Base-by-base conservation (phyloP, 2,113 vertebrate genomes). In the Panthera leo region DNA sequence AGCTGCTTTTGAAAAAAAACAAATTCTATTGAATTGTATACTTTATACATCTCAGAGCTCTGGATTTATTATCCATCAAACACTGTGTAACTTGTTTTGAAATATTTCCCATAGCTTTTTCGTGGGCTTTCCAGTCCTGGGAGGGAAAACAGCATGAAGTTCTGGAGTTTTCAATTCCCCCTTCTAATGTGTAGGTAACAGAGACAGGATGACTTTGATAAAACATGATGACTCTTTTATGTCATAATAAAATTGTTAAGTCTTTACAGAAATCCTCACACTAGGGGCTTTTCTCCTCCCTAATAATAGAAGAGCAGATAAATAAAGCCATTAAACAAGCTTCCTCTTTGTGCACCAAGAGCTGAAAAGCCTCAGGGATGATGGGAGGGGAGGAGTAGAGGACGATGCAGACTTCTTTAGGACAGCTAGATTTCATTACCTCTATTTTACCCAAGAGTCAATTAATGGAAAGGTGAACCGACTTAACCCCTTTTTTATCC, bases 41-140 rank as follows among this genome's bases (percentile, higher is more conserved):
- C 88, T 93, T 95, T 92, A 97, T n/a, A 97, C 36, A 86, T 96
- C 97, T 95, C 89, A 36, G 85, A 45, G 80, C 75, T 97, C 92
- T 95, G 83, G 70, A 45, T 92, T 91, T 90, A 91, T 98, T 98
- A 98, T 95, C 96, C 95, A 96, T 93, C 95, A 97, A 93, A 97
- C 36, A 94, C 48, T 93, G 73, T 55, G 61, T 10, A 95, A 83
- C 71, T 95, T 88, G 82, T 10, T 97, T 97, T 89, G 86, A 94
- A 93, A 85, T 97, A 78, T 95, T 97, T 98, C 91, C 97, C 79
- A 89, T 48, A 76, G 63, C 7, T 98, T 96, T 97, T 94, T 34
- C 16, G 8, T 67, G 31, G n/a, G 73, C 91, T 89, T 97, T 97
- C 23, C 82, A 87, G 13, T 71, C 75, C 85, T 97, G 34, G 83